These are phyloP conservation scores for Trissolcus japonicus DNA, from an alignment of 2,888 invertebrate genomes.

Conservation along the genomic window DNA sequence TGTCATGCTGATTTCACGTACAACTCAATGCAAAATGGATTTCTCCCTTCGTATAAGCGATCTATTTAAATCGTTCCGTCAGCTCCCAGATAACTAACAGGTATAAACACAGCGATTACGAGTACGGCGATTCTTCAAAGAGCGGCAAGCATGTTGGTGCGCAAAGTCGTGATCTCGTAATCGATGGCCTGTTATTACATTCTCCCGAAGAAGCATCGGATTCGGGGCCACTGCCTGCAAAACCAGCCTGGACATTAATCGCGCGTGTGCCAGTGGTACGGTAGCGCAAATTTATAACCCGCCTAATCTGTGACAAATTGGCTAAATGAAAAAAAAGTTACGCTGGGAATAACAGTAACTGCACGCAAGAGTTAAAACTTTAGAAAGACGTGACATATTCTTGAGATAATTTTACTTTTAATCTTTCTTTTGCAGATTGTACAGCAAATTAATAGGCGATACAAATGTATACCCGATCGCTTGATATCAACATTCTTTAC, in stretches of 20 bases:
- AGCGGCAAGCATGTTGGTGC: constrained; percentile 48
- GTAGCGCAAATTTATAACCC: constrained; percentile 69
- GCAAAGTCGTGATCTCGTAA: constrained; percentile 62
- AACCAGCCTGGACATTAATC: constrained; percentile 59
- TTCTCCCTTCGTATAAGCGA: constrained; percentile 57
- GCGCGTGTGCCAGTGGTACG: constrained; percentile 59
- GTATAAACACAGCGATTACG: constrained; percentile 63
- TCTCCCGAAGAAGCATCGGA: constrained; percentile 58
- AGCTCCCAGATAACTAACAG: constrained; percentile 61
- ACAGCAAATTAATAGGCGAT: background rate
- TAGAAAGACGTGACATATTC: constrained; percentile 47
- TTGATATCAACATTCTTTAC: constrained; percentile 15
- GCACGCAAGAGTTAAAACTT: constrained; percentile 55
- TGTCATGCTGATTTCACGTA: constrained; percentile 54
- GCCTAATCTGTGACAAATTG: constrained; percentile 73
- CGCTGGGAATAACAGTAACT: constrained; percentile 28
- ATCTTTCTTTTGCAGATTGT: constrained; percentile 1
- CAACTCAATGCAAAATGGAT: constrained; percentile 58
- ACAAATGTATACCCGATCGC: constrained; percentile 7
- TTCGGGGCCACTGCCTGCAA: constrained; percentile 52
- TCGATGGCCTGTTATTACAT: constrained; percentile 64
- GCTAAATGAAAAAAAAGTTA: constrained; percentile 59
- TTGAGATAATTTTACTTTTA: constrained; percentile 32
- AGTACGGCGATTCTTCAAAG: constrained; percentile 58
- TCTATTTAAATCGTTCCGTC: constrained; percentile 60